These are phyloP conservation scores for sheep (Ovis aries) DNA, from an alignment of 2,113 vertebrate genomes.

Conservation along the genomic window ARS-UI_Ramb_v3.0 NC_056055.1:214677501-214678000, in stretches of 20 bases:
- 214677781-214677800: background rate
- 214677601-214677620: background rate
- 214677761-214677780: background rate
- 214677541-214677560: background rate
- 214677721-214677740: background rate
- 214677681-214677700: background rate
- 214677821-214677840: background rate
- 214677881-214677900: background rate
- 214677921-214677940: background rate
- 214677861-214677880: background rate
- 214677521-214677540: background rate
- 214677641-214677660: background rate
- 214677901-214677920: rapidly evolving
- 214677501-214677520: background rate
- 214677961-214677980: background rate
- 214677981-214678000: background rate
- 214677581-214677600: background rate
- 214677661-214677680: background rate
- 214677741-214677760: background rate
- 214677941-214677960: background rate
- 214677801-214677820: background rate
- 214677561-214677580: background rate
- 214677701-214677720: background rate
- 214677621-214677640: background rate
- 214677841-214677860: background rate